Percentiles rank a stretch among this genome's conserved stretches.
Evolutionary conservation across 1,140 invertebrate genomes (phyloP).

Genomic region (Tetramorium parvispinum): DNA sequence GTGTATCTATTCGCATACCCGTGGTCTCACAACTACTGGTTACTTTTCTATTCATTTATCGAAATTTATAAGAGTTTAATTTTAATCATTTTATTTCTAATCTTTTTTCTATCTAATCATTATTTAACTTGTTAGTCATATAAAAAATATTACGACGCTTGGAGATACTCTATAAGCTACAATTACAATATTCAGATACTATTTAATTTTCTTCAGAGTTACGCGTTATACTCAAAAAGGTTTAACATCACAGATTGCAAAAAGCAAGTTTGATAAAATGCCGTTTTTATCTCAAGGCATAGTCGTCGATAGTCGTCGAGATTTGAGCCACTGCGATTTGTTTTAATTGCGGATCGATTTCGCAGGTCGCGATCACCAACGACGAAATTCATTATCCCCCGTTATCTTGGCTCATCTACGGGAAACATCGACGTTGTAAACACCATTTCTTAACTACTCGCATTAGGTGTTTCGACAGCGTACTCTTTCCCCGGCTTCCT

Average conservation of each 20-base stretch:
- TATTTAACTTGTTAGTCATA: not conserved
- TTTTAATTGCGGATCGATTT: slow-evolving; percentile 53
- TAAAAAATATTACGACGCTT: not conserved
- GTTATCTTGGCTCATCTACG: slow-evolving; percentile 31
- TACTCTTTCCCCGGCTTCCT: not conserved
- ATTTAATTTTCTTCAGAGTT: not conserved
- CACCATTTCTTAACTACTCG: slow-evolving; percentile 23
- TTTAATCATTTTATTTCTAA: not conserved
- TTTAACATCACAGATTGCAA: not conserved
- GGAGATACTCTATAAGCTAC: not conserved
- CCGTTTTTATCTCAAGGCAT: not conserved
- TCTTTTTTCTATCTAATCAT: not conserved
- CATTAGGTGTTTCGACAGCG: not conserved
- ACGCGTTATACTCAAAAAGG: not conserved
- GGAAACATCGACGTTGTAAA: slow-evolving; percentile 24
- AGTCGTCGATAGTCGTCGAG: slow-evolving; percentile 5
- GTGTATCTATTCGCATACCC: not conserved
- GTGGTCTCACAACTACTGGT: not conserved
- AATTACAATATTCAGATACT: not conserved
- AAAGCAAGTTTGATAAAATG: slow-evolving; percentile 17
- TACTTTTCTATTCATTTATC: slow-evolving; percentile 9
- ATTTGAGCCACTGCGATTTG: slow-evolving; percentile 22
- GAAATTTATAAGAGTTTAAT: not conserved
- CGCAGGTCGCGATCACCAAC: slow-evolving; percentile 13
- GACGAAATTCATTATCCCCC: slow-evolving; percentile 46